Evolutionary conservation across 2,113 vertebrate genomes (phyloP).

Genomic region (Gnathonemus echidnorhynchus): DNA sequence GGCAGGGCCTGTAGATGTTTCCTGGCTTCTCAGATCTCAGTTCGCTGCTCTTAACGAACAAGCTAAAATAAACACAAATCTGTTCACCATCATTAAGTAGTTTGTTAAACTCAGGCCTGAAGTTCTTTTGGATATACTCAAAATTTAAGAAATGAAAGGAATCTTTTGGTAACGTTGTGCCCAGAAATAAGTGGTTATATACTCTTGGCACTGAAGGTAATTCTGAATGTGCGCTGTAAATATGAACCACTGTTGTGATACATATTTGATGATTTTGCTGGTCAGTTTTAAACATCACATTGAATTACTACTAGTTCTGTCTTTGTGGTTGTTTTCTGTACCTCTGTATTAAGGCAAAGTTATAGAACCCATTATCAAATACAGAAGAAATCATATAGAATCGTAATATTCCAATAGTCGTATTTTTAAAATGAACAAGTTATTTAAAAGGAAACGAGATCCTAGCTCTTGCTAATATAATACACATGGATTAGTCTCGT

Average conservation of each 20-base stretch:
- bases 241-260: neutral
- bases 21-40: constrained; percentile 42
- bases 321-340: neutral
- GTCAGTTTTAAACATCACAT: neutral
- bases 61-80: constrained; percentile 41
- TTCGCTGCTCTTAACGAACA: constrained; percentile 40
- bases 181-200: constrained; percentile 28
- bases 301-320: neutral
- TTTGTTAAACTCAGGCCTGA: constrained; percentile 27
- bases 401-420: neutral
- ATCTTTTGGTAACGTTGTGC: constrained; percentile 28
- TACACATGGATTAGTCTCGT: neutral
- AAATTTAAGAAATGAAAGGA: constrained; percentile 33
- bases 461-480: neutral
- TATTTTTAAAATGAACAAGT: neutral
- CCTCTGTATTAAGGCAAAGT: neutral
- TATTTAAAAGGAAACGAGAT: neutral
- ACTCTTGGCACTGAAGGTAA: constrained; percentile 8
- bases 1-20: constrained; percentile 45
- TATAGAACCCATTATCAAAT: neutral
- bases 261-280: neutral
- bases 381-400: neutral
- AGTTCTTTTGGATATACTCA: constrained; percentile 45
- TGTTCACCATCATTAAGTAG: constrained; percentile 51
- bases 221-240: neutral